These are phyloP conservation scores for Speoplatyrhinus poulsoni DNA, from an alignment of 2,113 vertebrate genomes.

Conservation along the genomic window DNA sequence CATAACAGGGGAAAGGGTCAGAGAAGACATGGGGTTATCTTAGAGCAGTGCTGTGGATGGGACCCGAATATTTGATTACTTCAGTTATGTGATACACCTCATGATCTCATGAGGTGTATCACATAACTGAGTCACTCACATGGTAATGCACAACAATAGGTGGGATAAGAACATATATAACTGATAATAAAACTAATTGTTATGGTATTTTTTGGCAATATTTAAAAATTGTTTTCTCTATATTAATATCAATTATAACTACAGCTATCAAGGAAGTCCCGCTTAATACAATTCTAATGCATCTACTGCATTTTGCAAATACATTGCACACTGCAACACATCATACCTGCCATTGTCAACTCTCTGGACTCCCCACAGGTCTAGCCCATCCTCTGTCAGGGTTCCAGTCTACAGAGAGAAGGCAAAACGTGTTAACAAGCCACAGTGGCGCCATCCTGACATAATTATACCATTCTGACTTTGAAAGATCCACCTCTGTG, in stretches of 20 bases:
- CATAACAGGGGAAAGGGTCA: neutral
- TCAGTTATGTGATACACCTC: too few species aligned
- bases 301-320: too few species aligned
- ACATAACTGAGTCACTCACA: neutral
- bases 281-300: too few species aligned
- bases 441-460: neutral
- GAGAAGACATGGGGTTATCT: neutral
- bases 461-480: neutral
- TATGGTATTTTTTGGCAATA: too few species aligned
- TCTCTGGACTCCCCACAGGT: conserved; percentile 93
- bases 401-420: conserved; percentile 85
- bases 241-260: too few species aligned
- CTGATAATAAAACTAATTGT: too few species aligned
- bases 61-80: neutral
- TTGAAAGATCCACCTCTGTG: neutral
- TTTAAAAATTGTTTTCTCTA: too few species aligned
- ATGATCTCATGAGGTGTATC: too few species aligned
- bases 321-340: neutral
- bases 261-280: too few species aligned
- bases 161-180: neutral
- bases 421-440: neutral
- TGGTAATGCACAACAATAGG: neutral
- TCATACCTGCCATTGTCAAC: conserved; percentile 85
- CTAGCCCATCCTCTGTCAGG: conserved; percentile 95
- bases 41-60: neutral